Conservation (phyloP, 2,888 invertebrate genomes). For the Galerucella pusilla region DNA sequence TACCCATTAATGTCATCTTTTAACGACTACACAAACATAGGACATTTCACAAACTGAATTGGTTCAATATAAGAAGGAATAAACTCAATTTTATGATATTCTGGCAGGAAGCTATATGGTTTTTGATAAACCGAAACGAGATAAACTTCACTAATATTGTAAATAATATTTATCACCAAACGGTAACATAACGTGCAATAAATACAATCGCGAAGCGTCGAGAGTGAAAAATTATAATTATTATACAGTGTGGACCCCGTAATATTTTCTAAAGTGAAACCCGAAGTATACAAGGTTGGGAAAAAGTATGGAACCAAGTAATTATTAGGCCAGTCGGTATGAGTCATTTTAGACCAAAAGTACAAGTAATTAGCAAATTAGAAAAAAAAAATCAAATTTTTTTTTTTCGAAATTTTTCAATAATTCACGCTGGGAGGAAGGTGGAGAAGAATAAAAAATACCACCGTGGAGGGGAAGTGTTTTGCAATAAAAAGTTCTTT, state of each 20-base stretch:
- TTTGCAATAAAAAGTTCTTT: no score
- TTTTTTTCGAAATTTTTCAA: no score
- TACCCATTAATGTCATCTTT: conserved; percentile 12
- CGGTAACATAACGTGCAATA: conserved; percentile 9
- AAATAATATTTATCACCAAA: conserved; percentile 13
- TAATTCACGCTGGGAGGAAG: no score
- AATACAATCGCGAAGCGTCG: background rate
- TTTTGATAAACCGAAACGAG: conserved; percentile 10
- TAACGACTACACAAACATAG: background rate
- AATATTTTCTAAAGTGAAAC: no score
- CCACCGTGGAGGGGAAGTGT: no score
- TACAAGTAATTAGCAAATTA: no score
- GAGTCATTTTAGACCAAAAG: no score
- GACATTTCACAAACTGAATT: conserved; percentile 8
- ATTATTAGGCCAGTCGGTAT: no score
- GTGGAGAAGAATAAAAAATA: no score
- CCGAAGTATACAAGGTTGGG: no score
- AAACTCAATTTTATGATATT: conserved; percentile 1
- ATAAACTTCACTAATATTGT: conserved; percentile 12
- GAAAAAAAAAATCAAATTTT: no score
- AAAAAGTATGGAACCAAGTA: no score
- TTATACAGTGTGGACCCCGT: background rate
- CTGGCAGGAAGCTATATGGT: conserved; percentile 11
- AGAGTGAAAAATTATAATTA: conserved; percentile 4
- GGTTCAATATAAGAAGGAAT: background rate